phyloP scores from a whole-genome alignment of 1,140 invertebrate genomes.

The Zophobas atratus region DNA sequence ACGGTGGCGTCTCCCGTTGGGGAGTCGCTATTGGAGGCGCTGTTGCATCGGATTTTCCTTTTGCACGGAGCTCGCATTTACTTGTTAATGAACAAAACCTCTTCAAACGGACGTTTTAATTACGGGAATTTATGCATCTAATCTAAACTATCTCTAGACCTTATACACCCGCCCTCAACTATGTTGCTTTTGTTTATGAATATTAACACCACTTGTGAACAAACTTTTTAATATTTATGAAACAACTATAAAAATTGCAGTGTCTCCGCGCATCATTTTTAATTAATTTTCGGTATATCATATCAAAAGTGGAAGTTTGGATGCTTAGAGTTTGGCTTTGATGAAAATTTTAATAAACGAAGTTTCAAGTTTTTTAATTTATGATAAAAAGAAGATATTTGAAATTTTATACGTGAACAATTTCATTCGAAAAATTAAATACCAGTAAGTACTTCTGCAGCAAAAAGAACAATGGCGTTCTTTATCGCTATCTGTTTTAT shows the following conservation, averaged over 20 bases:
- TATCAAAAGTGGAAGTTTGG: neutral
- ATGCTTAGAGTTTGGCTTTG: slow-evolving; percentile 4
- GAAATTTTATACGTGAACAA: slow-evolving; percentile 41
- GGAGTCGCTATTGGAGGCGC: neutral
- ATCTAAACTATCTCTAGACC: slow-evolving; percentile 54
- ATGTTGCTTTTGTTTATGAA: slow-evolving; percentile 53
- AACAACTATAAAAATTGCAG: neutral
- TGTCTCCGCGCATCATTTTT: neutral
- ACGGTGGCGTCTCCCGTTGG: neutral
- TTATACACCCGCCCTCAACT: slow-evolving; percentile 44
- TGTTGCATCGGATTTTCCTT: slow-evolving; percentile 44
- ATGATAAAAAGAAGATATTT: slow-evolving; percentile 28
- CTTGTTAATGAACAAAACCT: slow-evolving; percentile 55
- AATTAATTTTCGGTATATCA: slow-evolving; percentile 21
- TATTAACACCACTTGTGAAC: slow-evolving; percentile 13
- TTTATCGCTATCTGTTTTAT: slow-evolving; percentile 32
- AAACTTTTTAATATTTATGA: neutral
- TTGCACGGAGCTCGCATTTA: slow-evolving; percentile 48
- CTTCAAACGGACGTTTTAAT: slow-evolving; percentile 55
- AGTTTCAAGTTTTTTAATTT: slow-evolving; percentile 44
- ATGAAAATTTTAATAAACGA: slow-evolving; percentile 40
- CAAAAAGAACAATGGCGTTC: slow-evolving; percentile 24
- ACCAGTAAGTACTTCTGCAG: slow-evolving; percentile 3
- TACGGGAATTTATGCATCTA: slow-evolving; percentile 54
- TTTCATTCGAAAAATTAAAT: slow-evolving; percentile 41